Conservation (phyloP, 2,797 vertebrate genomes). For the Sebastes trivittatus region DNA sequence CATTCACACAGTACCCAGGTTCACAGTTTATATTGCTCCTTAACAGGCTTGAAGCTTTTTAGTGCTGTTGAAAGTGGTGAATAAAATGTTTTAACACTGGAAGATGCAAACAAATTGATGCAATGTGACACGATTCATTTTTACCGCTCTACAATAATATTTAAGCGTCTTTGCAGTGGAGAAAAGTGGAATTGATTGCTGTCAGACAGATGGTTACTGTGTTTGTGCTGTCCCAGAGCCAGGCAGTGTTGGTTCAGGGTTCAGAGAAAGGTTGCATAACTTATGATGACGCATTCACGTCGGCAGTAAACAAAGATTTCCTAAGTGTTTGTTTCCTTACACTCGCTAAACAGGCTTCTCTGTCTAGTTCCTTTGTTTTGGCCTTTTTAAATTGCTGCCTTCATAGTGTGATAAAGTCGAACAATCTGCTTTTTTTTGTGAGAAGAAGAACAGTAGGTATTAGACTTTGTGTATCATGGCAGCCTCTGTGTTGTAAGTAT, state of each 20-base stretch:
- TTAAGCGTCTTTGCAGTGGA: neutral
- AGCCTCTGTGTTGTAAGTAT: neutral
- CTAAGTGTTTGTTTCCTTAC: neutral
- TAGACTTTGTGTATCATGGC: neutral
- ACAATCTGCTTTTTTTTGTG: neutral
- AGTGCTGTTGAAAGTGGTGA: neutral
- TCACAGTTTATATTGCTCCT: neutral
- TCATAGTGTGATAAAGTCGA: neutral
- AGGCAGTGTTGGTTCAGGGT: neutral
- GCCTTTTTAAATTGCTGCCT: constrained; percentile 38
- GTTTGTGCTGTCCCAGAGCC: neutral
- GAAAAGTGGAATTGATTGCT: neutral
- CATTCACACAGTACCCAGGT: neutral
- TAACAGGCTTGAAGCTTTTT: constrained; percentile 2
- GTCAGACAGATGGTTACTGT: neutral
- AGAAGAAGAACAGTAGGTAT: neutral
- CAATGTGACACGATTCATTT: neutral
- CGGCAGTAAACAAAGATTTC: neutral
- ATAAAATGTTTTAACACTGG: neutral
- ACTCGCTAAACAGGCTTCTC: neutral
- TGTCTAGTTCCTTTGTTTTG: neutral
- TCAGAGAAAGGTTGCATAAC: neutral
- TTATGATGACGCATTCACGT: neutral
- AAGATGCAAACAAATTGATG: neutral
- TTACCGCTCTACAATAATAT: neutral